Evolutionary conservation across 2,113 vertebrate species (phyloP), one percentile per base, ranked within the genome.

Genomic region (Indri indri): DNA sequence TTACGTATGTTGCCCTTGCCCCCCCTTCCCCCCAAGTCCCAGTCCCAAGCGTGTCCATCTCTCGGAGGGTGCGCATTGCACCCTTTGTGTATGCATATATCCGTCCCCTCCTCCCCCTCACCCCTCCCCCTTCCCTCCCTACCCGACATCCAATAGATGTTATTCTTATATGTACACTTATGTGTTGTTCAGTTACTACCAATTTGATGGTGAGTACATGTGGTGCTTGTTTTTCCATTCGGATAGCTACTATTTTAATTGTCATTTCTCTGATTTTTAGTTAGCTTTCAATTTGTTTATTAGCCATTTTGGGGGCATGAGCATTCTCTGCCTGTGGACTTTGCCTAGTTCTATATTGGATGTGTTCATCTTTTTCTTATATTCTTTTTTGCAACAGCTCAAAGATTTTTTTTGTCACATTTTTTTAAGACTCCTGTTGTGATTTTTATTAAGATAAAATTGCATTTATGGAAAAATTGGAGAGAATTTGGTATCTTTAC

Each of bases 381-480:
- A 76, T 86, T 91, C 25, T 54, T 34, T 47, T 66, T 59, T n/a
- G 11, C 52, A 66, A 59, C 1, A 45, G 52, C 1, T 96, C 88
- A 59, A 61, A 82, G 50, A 27, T 59, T 42, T 79, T 20, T 42
- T 76, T 52, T 82, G 18, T 77, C 13, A 66, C 4, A 66, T 54
- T 80, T 52, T 70, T 71, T 34, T 77, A 77, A 66, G 23, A 61
- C n/a, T 84, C 11, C 34, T 80, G 11, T 57, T 79, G 11, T 47
- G 37, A 54, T 59, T 68, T 92, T 82, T 65, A 50, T 70, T 91
- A 74, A 96, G 82, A 59, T 90, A 47, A 92, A 84, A 32, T 63
- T 77, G 37, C 81, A 77, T 22, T 74, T 42, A 25, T 18, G 23
- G 22, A 63, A 92, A 90, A 88, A 27, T 8, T 61, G 27, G 11